These are phyloP conservation scores for Rhabdomys dilectus DNA, from an alignment of 2,113 vertebrate genomes.

Conservation along the genomic window DNA sequence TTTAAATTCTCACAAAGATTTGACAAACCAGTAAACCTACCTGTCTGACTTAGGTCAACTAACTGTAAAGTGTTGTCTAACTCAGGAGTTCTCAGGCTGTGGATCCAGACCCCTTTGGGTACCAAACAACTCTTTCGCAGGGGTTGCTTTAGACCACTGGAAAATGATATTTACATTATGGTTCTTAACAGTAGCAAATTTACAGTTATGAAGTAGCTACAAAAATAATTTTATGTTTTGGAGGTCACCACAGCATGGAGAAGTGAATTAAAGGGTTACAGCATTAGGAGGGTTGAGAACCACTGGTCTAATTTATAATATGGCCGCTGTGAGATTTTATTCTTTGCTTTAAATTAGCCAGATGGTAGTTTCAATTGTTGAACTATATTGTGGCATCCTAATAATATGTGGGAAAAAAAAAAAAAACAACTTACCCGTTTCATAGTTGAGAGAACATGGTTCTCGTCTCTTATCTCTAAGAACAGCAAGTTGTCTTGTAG, in stretches of 20 bases:
- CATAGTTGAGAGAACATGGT: neutral
- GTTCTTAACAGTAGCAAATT: neutral
- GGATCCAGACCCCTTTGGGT: neutral
- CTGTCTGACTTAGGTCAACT: neutral
- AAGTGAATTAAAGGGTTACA: neutral
- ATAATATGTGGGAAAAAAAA: slow-evolving; percentile 1
- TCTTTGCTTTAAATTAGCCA: neutral
- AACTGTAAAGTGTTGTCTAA: neutral
- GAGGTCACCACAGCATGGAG: neutral
- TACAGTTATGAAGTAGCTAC: neutral
- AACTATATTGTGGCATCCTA: neutral
- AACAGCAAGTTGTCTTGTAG: rapidly evolving
- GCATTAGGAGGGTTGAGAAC: neutral
- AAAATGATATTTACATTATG: neutral
- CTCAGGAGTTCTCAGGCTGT: neutral
- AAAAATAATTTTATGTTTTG: neutral
- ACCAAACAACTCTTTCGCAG: neutral
- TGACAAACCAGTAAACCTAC: neutral
- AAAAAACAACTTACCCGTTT: neutral
- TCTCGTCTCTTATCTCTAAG: neutral
- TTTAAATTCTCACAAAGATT: slow-evolving; percentile 3
- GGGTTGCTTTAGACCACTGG: neutral
- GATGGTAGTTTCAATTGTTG: neutral
- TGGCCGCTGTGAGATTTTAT: slow-evolving; percentile 4
- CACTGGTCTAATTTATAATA: neutral